Base-by-base conservation (phyloP, 2,797 vertebrate genomes). In the Bradypodion ventrale region DNA sequence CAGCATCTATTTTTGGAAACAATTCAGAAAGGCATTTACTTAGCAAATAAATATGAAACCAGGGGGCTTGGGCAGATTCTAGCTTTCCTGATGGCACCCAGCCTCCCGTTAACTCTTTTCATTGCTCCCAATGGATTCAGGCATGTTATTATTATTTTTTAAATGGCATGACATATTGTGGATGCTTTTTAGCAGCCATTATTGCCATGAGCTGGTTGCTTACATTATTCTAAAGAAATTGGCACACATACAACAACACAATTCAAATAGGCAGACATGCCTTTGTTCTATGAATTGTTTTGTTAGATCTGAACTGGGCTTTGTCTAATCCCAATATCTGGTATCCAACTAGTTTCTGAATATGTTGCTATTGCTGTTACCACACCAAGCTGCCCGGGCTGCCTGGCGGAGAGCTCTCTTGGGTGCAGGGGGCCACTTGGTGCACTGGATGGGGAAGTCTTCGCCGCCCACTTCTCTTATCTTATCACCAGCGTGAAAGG, bases 21-120 rank as follows among this genome's bases (percentile, higher is more conserved):
- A 93, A 91, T 81, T 2, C 66, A 94, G 87, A 88, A 86, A 93
- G 93, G 92, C 90, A 90, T 90, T 93, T 93, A 87, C 94, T 91
- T 89, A 90, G 90, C 88, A 91, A 90, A 86, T 92, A 95, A 95
- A 93, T 92, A 88, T 29, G 84, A 90, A 84, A 79, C 44, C 62
- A 94, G 78, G 37, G 66, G 66, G 75, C 75, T 83, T 92, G 93
- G 93, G 92, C 79, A 56, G 79, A 77, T 83, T 93, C 92, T 91
- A 94, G 4, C 29, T 80, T 83, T 82, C 88, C 87, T 84, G 60
- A 92, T 27, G 60, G 25, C 1, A 0, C 82, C 85, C 88, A 88
- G 91, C 83, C 74, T 75, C 86, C 78, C 73, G 10, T 6, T 62
- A 23, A 78, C 87, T 87, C 90, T 89, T 89, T 83, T 82, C 7